Conservation (phyloP, 1,140 invertebrate genomes). For the Drosophila sp. region DNA sequence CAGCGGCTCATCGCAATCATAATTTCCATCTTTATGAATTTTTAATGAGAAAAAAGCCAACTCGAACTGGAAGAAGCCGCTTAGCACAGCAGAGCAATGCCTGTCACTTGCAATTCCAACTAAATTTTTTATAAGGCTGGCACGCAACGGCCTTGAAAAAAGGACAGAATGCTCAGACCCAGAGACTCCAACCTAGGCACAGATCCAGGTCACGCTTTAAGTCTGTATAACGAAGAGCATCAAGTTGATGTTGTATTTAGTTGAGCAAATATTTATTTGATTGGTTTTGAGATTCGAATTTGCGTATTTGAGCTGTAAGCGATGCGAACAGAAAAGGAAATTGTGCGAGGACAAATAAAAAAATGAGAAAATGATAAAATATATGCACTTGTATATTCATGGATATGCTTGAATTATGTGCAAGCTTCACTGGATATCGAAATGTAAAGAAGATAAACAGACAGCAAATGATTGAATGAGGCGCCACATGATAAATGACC, state of each 20-base stretch:
- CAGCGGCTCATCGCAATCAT: conserved; percentile 75
- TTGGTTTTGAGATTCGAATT: conserved; percentile 67
- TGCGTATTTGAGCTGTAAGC: conserved; percentile 51
- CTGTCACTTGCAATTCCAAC: conserved; percentile 74
- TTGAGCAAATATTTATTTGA: conserved; percentile 81
- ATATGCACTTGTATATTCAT: conserved; percentile 13
- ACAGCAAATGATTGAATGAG: conserved; percentile 24
- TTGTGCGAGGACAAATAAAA: conserved; percentile 59
- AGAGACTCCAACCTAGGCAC: background rate
- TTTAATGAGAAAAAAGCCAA: conserved; percentile 73
- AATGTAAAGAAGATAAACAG: conserved; percentile 47
- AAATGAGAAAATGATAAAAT: conserved; percentile 30
- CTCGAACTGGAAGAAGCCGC: conserved; percentile 37
- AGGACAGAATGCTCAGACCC: conserved; percentile 33
- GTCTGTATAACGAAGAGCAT: conserved; percentile 13
- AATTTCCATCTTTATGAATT: conserved; percentile 82
- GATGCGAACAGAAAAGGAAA: conserved; percentile 65
- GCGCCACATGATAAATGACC: conserved; percentile 39
- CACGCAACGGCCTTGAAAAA: conserved; percentile 57
- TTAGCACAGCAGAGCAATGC: conserved; percentile 32
- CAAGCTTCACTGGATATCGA: conserved; percentile 27
- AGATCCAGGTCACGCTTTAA: conserved; percentile 32
- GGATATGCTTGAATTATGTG: conserved; percentile 47
- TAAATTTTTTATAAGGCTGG: conserved; percentile 75
- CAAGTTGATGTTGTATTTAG: conserved; percentile 68